phyloP scores from a whole-genome alignment of 1,140 invertebrate species.

The Anastrepha obliqua region DNA sequence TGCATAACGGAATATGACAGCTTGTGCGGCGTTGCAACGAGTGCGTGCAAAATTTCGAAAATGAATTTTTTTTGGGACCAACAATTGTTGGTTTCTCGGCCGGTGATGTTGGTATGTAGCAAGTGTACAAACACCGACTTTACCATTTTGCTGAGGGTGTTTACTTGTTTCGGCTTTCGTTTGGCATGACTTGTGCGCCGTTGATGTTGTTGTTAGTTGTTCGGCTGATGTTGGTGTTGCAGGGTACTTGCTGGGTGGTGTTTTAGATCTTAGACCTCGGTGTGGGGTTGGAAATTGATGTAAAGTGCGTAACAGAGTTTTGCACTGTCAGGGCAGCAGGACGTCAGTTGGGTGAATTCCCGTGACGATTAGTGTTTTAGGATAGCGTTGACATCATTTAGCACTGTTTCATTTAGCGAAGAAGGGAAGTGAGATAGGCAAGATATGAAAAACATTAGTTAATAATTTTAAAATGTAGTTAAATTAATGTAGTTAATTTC shows the following conservation, averaged over 20 bases:
- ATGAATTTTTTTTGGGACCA: constrained; percentile 60
- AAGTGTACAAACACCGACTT: constrained; percentile 55
- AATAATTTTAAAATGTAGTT: neutral
- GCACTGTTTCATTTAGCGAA: neutral
- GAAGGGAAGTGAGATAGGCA: neutral
- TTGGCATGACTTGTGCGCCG: constrained; percentile 40
- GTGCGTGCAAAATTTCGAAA: constrained; percentile 57
- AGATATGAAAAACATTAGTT: neutral
- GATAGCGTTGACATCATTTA: constrained; percentile 52
- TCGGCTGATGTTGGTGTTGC: constrained; percentile 63
- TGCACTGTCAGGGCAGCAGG: constrained; percentile 32
- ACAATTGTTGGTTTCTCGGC: constrained; percentile 73
- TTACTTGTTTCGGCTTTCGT: constrained; percentile 28
- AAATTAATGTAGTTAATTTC: neutral
- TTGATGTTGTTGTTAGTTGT: constrained; percentile 56
- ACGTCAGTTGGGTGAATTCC: constrained; percentile 58
- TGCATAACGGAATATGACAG: constrained; percentile 9
- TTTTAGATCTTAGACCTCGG: constrained; percentile 47
- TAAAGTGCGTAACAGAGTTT: constrained; percentile 53
- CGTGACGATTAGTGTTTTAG: constrained; percentile 50
- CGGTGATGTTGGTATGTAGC: constrained; percentile 66
- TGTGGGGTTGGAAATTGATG: neutral
- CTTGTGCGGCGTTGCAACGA: constrained; percentile 54
- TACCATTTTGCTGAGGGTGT: constrained; percentile 27
- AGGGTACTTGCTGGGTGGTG: constrained; percentile 61